Percentiles rank a stretch among this genome's conserved stretches.
These are phyloP conservation scores for Pangasianodon gigas DNA, from an alignment of 2,113 vertebrate genomes.

Conservation along the genomic window DNA sequence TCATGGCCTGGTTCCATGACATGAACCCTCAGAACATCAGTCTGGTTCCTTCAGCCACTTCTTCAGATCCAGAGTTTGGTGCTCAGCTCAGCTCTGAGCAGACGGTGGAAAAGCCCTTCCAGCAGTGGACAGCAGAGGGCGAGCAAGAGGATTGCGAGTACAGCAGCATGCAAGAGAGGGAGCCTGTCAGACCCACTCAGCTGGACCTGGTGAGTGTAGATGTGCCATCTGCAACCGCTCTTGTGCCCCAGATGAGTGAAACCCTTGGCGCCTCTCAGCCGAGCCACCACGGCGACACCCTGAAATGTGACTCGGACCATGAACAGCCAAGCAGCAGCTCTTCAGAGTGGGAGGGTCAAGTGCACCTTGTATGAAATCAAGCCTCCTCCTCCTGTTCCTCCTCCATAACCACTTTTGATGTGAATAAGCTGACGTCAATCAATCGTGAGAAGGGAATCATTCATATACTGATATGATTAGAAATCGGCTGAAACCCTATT, in stretches of 20 bases:
- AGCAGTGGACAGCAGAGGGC: conserved; percentile 72
- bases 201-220: conserved; percentile 76
- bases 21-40: conserved; percentile 96
- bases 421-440: conserved; percentile 39
- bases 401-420: conserved; percentile 52
- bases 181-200: conserved; percentile 74
- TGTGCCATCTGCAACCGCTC: conserved; percentile 61
- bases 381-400: conserved; percentile 1
- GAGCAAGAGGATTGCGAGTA: conserved; percentile 39
- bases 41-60: conserved; percentile 74
- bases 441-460: conserved; percentile 24
- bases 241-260: conserved; percentile 62
- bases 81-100: conserved; percentile 46
- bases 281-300: conserved; percentile 63
- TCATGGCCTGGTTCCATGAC: conserved; percentile 99
- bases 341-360: conserved; percentile 89
- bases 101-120: conserved; percentile 63
- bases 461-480: conserved; percentile 28
- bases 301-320: conserved; percentile 76
- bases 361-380: conserved; percentile 83
- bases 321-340: conserved; percentile 79
- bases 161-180: conserved; percentile 57
- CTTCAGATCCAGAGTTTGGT: conserved; percentile 28
- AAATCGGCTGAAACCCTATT: conserved; percentile 33
- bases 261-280: conserved; percentile 54